Base-by-base conservation (phyloP, 2,797 vertebrate species). In the Spondyliosoma cantharus region DNA sequence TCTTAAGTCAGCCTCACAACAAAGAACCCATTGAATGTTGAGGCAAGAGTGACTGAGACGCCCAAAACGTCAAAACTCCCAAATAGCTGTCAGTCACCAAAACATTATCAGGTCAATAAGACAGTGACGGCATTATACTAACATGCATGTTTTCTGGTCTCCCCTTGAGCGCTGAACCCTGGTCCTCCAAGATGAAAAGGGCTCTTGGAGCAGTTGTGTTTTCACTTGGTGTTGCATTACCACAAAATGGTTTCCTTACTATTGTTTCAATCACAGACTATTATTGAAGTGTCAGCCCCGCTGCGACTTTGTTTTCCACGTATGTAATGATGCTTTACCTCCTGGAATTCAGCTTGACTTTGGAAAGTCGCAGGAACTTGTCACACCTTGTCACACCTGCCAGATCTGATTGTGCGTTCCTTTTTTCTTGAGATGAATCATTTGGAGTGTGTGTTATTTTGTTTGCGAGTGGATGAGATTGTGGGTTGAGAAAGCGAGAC, bases 21-120 rank as follows among this genome's bases (percentile, higher is more conserved):
- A 91, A 92, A 92, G 85, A 82, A 69, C 50, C 74, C 68, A 89
- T 86, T 90, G 80, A 90, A 71, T 27, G 48, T 48, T 8, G 16
- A 76, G 45, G 52, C 63, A 65, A 77, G 63, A 76, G 56, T 27
- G 24, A 57, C 65, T 4, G 24, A 82, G 56, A 48, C 13, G 3
- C 49, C 84, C 81, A 91, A 91, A 86, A 85, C 16, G 58, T 83
- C 83, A 85, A 89, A 90, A 83, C 75, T 64, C 49, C 57, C 42
- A 82, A 90, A 91, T 87, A 88, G 82, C 81, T 89, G 85, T 90
- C 86, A 89, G 65, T 90, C 87, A 90, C 60, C 81, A 87, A 80
- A 86, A 84, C 81, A 78, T 86, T 78, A 87, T 87, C 82, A 88
- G 87, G 76, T 85, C 71, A 79, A 71, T 73, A 73, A 78, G 57